These are phyloP conservation scores for Stictonetta naevosa DNA, from an alignment of 2,113 vertebrate species.

Conservation along the genomic window DNA sequence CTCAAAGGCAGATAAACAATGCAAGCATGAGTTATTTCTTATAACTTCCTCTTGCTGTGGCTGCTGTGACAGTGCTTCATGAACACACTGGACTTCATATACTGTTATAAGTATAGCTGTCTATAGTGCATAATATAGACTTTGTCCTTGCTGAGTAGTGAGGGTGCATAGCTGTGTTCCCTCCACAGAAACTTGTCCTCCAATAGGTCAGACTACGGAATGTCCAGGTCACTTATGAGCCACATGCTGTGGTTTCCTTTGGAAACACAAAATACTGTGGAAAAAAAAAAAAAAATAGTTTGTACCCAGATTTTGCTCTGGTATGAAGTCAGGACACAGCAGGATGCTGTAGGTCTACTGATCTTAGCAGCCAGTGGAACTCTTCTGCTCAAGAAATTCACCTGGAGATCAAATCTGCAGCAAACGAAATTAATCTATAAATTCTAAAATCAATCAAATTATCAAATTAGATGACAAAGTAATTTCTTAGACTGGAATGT, in stretches of 20 bases:
- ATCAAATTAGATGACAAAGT: neutral
- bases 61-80: rapidly evolving
- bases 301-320: neutral
- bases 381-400: neutral
- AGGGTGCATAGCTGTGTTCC: neutral
- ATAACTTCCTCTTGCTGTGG: neutral
- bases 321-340: neutral
- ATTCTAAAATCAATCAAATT: neutral
- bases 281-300: neutral
- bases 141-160: neutral
- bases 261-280: neutral
- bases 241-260: neutral
- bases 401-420: rapidly evolving
- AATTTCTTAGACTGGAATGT: neutral
- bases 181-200: neutral
- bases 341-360: neutral
- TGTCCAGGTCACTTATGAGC: neutral
- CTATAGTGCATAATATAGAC: rapidly evolving
- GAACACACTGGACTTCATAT: rapidly evolving
- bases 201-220: neutral
- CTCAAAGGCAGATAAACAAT: neutral
- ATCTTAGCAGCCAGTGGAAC: neutral
- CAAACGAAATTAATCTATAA: neutral
- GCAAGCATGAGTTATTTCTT: neutral
- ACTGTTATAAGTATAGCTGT: rapidly evolving